A percentile compares a stretch with the other conserved stretches of the same genome.
Evolutionary conservation across 2,797 vertebrate species (phyloP).

Genomic region (Crocidura indochinensis): DNA sequence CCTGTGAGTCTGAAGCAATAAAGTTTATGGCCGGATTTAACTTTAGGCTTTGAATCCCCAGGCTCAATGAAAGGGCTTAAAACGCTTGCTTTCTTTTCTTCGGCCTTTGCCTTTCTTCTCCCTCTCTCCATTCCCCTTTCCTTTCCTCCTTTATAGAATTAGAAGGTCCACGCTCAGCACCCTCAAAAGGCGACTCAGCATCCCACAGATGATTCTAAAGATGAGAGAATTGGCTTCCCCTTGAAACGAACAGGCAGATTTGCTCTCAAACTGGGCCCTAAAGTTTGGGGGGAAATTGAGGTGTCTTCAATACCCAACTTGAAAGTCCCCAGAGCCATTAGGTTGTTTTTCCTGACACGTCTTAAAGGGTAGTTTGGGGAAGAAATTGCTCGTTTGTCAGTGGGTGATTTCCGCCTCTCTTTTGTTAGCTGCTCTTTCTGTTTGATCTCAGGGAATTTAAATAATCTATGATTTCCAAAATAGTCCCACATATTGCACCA

Average conservation of each 20-base stretch:
- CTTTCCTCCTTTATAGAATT: slow-evolving; percentile 70
- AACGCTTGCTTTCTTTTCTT: slow-evolving; percentile 85
- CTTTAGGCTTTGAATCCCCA: slow-evolving; percentile 92
- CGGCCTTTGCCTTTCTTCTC: slow-evolving; percentile 75
- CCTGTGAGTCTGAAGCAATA: slow-evolving; percentile 93
- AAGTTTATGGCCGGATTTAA: slow-evolving; percentile 94
- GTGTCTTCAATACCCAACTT: slow-evolving; percentile 83
- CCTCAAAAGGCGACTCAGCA: slow-evolving; percentile 71
- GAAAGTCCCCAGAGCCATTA: slow-evolving; percentile 85
- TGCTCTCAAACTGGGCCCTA: slow-evolving; percentile 71
- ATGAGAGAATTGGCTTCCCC: slow-evolving; percentile 60
- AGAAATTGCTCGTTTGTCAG: slow-evolving; percentile 87
- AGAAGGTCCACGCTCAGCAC: slow-evolving; percentile 40
- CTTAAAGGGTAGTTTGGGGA: slow-evolving; percentile 91
- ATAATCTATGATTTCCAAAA: slow-evolving; percentile 83
- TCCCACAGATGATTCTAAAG: slow-evolving; percentile 65
- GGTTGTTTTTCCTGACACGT: slow-evolving; percentile 88
- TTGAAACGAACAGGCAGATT: slow-evolving; percentile 42
- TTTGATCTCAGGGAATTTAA: slow-evolving; percentile 83
- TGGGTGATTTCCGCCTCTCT: slow-evolving; percentile 91
- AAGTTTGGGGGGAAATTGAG: slow-evolving; percentile 81
- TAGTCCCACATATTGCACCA: slow-evolving; percentile 75
- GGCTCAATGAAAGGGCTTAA: slow-evolving; percentile 91
- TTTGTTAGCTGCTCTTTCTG: slow-evolving; percentile 77
- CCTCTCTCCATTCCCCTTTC: slow-evolving; percentile 59